Evolutionary conservation across 2,113 vertebrate genomes (phyloP).

Genomic region (Cyanoramphus novaezelandiae): DNA sequence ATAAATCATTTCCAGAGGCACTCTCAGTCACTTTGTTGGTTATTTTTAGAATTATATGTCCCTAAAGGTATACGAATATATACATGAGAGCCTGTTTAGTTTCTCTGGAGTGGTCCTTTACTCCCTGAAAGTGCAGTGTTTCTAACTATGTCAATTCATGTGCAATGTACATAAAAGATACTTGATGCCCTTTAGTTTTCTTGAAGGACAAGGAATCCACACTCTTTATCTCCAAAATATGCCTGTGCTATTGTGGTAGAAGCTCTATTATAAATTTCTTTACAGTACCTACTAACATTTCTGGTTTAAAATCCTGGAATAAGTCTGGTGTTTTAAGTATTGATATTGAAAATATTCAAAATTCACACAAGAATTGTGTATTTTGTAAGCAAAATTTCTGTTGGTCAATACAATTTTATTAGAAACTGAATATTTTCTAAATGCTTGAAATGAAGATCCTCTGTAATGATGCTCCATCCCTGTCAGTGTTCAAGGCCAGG

Average conservation of each 20-base stretch:
- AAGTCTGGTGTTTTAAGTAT: rapidly evolving
- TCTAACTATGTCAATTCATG: not conserved
- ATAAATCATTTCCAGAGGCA: not conserved
- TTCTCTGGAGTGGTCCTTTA: not conserved
- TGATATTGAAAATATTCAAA: not conserved
- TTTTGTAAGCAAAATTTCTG: not conserved
- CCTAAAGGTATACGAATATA: not conserved
- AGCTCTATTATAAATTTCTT: not conserved
- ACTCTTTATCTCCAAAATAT: not conserved
- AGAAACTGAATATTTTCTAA: rapidly evolving
- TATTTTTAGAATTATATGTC: not conserved
- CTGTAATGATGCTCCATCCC: not conserved
- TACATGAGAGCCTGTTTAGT: not conserved
- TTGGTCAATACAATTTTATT: not conserved
- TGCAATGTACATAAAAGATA: not conserved
- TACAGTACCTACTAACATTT: not conserved
- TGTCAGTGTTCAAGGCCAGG: not conserved
- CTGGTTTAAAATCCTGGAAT: not conserved
- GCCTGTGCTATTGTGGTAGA: not conserved
- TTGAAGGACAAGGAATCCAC: not conserved
- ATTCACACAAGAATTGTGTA: not conserved
- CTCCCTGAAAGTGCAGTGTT: not conserved
- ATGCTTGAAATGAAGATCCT: not conserved
- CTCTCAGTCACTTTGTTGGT: not conserved
- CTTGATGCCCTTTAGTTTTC: not conserved